Evolutionary conservation across 2,888 invertebrate genomes (phyloP).

Genomic region (Disparrhopalites patrizii): DNA sequence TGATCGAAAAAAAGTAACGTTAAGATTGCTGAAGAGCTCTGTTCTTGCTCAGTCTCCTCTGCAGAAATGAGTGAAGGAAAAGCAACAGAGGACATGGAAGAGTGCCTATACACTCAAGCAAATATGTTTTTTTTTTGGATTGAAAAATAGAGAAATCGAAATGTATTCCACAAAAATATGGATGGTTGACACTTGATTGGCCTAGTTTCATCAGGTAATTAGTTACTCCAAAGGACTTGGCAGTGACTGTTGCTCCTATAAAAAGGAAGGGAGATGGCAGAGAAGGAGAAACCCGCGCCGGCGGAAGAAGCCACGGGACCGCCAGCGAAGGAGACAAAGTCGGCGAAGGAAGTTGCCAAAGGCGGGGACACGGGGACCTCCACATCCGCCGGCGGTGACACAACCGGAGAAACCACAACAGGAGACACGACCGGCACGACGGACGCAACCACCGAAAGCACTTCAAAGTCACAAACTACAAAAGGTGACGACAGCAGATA

Average conservation of each 20-base stretch:
- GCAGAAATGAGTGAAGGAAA: too few relatives aligned
- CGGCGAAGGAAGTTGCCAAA: slow-evolving; percentile 9
- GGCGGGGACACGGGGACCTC: slow-evolving; percentile 3
- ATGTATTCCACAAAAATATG: neutral
- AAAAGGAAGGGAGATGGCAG: neutral
- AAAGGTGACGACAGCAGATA: neutral
- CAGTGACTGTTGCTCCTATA: neutral
- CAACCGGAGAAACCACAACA: slow-evolving; percentile 21
- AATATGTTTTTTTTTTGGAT: too few relatives aligned
- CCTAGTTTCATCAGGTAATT: neutral
- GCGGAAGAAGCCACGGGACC: neutral
- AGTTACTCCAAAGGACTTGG: neutral
- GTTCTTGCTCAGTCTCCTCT: too few relatives aligned
- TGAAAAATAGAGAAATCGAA: too few relatives aligned
- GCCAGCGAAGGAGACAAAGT: neutral
- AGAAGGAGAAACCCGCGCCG: too few relatives aligned
- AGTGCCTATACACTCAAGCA: too few relatives aligned
- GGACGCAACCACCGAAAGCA: slow-evolving; percentile 11
- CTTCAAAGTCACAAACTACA: neutral
- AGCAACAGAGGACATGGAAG: too few relatives aligned
- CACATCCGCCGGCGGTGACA: neutral
- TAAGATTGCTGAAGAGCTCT: too few relatives aligned
- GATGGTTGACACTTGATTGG: neutral
- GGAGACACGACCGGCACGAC: slow-evolving; percentile 17
- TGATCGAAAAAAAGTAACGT: too few relatives aligned